Base-by-base conservation (phyloP, 2,888 invertebrate species). In the Callinectes sapidus region DNA sequence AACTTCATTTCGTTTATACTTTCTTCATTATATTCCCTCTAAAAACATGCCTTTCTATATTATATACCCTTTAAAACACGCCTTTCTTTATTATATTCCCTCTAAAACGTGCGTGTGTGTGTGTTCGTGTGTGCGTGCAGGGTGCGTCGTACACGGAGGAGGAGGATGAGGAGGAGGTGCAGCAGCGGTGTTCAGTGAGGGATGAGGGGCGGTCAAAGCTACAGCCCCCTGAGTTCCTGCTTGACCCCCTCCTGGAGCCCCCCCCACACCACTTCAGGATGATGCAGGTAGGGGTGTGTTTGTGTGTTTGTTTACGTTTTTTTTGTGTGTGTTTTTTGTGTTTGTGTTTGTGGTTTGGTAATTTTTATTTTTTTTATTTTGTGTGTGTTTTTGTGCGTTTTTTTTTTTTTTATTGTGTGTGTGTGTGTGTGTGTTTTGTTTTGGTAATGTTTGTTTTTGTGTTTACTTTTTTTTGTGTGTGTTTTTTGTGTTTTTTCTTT, bases 171-270 rank as follows among this genome's bases (percentile, higher is more conserved):
- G 92, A 89, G 39, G 94, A 91, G 86, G 89, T 92, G 32, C 91
- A 91, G n/a, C 92, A 92, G 28, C 77, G 91, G 42, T 94, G 94
- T 35, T 93, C 92, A 35, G 94, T 94, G 42, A 90, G 94, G 42
- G 94, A 94, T 39, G 94, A 94, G 55, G 94, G 94, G 5, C 66
- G 94, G 3, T 94, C 94, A 28, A 91, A 92, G 48, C 89, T 93
- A 2, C 94, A 94, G n/a, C 93, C 93, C 13, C 93, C 94, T 16
- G 94, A 94, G 81, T 94, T 94, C 87, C 88, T 94, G 55, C 89
- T 93, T 55, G 92, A 94, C 54, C 87, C 94, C 10, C 89, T 93
- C 61, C 87, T 92, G 13, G 94, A 94, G 28, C 94, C 93, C 71
- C 94, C 93, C 32, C 18, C 88, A 6, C 90, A 92, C 35, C 94